Percentiles rank a stretch among this genome's conserved stretches.
These are phyloP conservation scores for Parasteatoda lunata DNA, from an alignment of 2,888 invertebrate genomes.

Conservation along the genomic window DNA sequence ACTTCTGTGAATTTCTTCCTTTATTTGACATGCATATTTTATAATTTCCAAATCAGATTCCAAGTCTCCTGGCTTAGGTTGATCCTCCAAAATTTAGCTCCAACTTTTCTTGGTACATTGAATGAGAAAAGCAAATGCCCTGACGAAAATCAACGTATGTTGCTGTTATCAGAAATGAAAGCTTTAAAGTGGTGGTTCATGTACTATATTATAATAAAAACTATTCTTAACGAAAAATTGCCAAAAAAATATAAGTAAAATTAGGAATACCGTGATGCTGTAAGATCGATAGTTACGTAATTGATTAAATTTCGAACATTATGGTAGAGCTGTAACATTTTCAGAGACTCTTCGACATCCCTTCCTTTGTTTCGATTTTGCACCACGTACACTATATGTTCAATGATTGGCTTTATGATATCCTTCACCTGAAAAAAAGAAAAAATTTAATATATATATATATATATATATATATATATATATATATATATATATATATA, in stretches of 20 bases:
- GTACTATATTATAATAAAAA: neutral
- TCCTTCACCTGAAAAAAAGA: constrained; percentile 31
- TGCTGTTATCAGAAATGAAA: too few relatives aligned
- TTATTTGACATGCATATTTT: too few relatives aligned
- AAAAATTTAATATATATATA: neutral
- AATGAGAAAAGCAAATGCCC: too few relatives aligned
- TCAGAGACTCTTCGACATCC: constrained; percentile 28
- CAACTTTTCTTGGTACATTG: too few relatives aligned
- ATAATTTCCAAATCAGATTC: too few relatives aligned
- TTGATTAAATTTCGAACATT: constrained; percentile 51
- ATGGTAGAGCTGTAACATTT: constrained; percentile 54
- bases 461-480: too few relatives aligned
- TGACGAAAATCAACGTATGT: too few relatives aligned
- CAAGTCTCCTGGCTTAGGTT: too few relatives aligned
- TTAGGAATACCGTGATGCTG: constrained; percentile 23
- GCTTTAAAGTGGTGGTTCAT: too few relatives aligned
- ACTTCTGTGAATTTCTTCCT: too few relatives aligned
- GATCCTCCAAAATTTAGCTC: too few relatives aligned
- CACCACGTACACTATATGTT: constrained; percentile 32
- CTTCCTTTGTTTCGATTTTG: constrained; percentile 11
- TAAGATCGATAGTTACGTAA: constrained; percentile 28
- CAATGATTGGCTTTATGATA: constrained; percentile 35
- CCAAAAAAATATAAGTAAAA: neutral
- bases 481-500: too few relatives aligned
- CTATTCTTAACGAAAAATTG: neutral